These are phyloP conservation scores for Cheilosia soror DNA, from an alignment of 2,888 invertebrate genomes.

Conservation along the genomic window DNA sequence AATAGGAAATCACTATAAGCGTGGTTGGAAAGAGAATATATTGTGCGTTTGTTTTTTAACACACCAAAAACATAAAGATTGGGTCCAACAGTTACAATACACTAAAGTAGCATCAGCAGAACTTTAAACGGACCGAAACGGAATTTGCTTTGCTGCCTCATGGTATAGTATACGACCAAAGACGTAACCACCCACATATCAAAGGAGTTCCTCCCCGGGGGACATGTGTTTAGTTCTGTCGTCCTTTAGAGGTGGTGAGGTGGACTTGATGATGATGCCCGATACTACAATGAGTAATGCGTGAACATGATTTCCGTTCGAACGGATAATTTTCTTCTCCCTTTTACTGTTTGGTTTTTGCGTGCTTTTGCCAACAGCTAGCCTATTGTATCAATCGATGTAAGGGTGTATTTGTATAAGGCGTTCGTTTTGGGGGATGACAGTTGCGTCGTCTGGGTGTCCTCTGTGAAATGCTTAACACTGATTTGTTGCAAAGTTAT, in stretches of 20 bases:
- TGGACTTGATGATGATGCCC: constrained; percentile 64
- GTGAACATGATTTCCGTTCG: constrained; percentile 67
- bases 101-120: constrained; percentile 23
- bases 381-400: not conserved
- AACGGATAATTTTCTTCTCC: constrained; percentile 58
- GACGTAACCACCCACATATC: constrained; percentile 20
- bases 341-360: constrained; percentile 5
- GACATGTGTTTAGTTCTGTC: constrained; percentile 53
- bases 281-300: constrained; percentile 63
- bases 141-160: constrained; percentile 21
- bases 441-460: not conserved
- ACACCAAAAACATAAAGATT: constrained; percentile 2
- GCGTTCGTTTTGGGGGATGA: constrained; percentile 28
- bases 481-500: constrained; percentile 48
- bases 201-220: constrained; percentile 23
- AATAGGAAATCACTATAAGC: not conserved
- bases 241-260: constrained; percentile 51
- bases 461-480: constrained; percentile 30
- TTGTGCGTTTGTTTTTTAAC: constrained; percentile 7
- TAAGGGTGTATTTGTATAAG: constrained; percentile 1
- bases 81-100: constrained; percentile 34
- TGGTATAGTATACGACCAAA: not conserved
- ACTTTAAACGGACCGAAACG: constrained; percentile 60
- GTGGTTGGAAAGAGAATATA: not conserved
- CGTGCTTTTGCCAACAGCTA: constrained; percentile 13